Percentiles rank a stretch among this genome's conserved stretches.
Conservation (phyloP, 2,113 vertebrate genomes). For the Oostethus manadensis region DNA sequence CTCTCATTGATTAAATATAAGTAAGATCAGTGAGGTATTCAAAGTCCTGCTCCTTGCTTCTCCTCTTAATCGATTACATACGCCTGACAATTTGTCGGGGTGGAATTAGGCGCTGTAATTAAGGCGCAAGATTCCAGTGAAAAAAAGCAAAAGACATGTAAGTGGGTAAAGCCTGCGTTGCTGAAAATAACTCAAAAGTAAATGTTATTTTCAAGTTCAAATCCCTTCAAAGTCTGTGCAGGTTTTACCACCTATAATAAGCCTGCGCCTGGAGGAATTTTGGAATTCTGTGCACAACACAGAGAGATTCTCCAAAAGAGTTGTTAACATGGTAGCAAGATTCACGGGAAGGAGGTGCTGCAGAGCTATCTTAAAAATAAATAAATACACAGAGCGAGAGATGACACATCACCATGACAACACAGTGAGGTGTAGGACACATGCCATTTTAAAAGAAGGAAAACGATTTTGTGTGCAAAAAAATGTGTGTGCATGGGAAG, state of each 20-base stretch:
- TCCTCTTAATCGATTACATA: slow-evolving; percentile 50
- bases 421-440: slow-evolving; percentile 60
- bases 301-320: slow-evolving; percentile 10
- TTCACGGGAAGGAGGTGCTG: slow-evolving; percentile 37
- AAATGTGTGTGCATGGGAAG: background rate
- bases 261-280: slow-evolving; percentile 7
- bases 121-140: slow-evolving; percentile 6
- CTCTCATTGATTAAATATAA: slow-evolving; percentile 51
- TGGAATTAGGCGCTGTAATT: slow-evolving; percentile 9
- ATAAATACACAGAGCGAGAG: slow-evolving; percentile 39
- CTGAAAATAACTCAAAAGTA: slow-evolving; percentile 31
- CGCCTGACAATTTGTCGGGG: slow-evolving; percentile 13
- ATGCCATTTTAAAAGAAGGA: slow-evolving; percentile 53
- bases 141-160: background rate
- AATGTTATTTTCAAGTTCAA: slow-evolving; percentile 31
- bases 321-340: slow-evolving; percentile 19
- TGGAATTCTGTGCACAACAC: slow-evolving; percentile 12
- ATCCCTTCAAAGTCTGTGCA: slow-evolving; percentile 28
- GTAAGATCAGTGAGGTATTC: slow-evolving; percentile 54
- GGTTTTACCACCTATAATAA: slow-evolving; percentile 2
- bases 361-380: slow-evolving; percentile 60
- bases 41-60: slow-evolving; percentile 45
- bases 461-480: slow-evolving; percentile 44
- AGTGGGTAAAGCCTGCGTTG: slow-evolving; percentile 9
- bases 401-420: slow-evolving; percentile 71